Evolutionary conservation across 2,888 invertebrate species (phyloP).

Genomic region (Pteria penguin): DNA sequence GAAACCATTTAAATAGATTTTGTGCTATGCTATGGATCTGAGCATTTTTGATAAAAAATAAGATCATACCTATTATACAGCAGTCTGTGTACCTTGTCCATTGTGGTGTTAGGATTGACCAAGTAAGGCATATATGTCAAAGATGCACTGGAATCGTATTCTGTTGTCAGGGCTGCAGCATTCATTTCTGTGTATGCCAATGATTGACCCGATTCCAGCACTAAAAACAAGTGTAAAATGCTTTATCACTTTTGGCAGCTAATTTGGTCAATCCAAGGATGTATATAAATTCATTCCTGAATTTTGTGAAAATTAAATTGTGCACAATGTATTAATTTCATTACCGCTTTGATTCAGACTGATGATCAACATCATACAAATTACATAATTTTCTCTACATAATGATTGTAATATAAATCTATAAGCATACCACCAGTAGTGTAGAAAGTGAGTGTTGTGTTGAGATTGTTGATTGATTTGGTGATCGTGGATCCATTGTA

Average conservation of each 20-base stretch:
- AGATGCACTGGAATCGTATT: conserved; percentile 60
- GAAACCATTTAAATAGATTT: too few species aligned
- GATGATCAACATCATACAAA: too few species aligned
- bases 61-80: conserved; percentile 50
- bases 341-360: too few species aligned
- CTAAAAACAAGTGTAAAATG: conserved; percentile 34
- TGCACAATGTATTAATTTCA: background rate
- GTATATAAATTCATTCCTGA: too few species aligned
- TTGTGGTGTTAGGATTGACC: conserved; percentile 51
- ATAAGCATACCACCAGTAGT: conserved; percentile 49
- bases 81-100: conserved; percentile 51
- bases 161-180: conserved; percentile 36
- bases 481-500: conserved; percentile 40
- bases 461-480: conserved; percentile 24
- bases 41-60: background rate
- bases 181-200: conserved; percentile 50
- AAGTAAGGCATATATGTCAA: conserved; percentile 57
- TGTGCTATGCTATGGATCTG: too few species aligned
- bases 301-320: too few species aligned
- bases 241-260: background rate
- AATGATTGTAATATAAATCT: too few species aligned
- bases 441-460: conserved; percentile 29
- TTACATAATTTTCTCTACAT: too few species aligned
- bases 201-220: conserved; percentile 53
- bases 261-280: background rate